A percentile compares a stretch with the other conserved stretches of the same genome.
phyloP scores from a whole-genome alignment of 53 echinoderm and acorn worm species.

The Stichopus horrens region DNA sequence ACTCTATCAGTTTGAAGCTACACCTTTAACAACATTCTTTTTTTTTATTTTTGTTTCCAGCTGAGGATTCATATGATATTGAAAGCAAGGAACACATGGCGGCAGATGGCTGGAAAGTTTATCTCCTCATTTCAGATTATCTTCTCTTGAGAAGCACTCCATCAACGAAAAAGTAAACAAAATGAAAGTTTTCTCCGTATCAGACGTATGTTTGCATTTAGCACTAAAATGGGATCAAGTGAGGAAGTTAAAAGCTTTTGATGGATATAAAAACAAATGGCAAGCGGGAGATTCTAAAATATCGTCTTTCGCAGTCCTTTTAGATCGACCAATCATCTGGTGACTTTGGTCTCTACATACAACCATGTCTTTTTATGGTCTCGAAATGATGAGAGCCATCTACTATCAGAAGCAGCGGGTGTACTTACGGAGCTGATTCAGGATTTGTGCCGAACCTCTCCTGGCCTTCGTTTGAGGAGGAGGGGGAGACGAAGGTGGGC shows the following conservation, averaged over 20 bases:
- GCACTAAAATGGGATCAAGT: neutral
- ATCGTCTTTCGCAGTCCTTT: neutral
- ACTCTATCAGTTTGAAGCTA: too few relatives aligned
- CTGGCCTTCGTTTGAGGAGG: neutral
- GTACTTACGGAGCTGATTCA: constrained; percentile 19
- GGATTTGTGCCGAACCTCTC: constrained; percentile 20
- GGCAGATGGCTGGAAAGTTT: too few relatives aligned
- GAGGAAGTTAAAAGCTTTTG: neutral
- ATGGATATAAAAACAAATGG: neutral
- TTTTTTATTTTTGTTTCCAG: too few relatives aligned
- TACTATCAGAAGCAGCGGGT: neutral
- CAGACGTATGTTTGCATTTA: neutral
- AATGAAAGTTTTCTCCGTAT: neutral
- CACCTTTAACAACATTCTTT: too few relatives aligned
- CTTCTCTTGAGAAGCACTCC: too few relatives aligned
- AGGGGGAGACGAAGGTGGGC: constrained; percentile 1
- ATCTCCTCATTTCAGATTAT: too few relatives aligned
- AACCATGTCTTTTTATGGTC: too few relatives aligned
- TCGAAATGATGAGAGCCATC: too few relatives aligned
- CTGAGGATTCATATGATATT: too few relatives aligned
- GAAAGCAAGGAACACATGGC: too few relatives aligned
- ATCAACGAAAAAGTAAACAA: constrained; percentile 12
- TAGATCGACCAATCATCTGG: too few relatives aligned
- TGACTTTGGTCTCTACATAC: too few relatives aligned
- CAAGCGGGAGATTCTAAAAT: neutral